Percentiles rank a stretch among this genome's conserved stretches.
phyloP scores from a whole-genome alignment of 2,888 invertebrate genomes.

The Archaeoteleia sp. region DNA sequence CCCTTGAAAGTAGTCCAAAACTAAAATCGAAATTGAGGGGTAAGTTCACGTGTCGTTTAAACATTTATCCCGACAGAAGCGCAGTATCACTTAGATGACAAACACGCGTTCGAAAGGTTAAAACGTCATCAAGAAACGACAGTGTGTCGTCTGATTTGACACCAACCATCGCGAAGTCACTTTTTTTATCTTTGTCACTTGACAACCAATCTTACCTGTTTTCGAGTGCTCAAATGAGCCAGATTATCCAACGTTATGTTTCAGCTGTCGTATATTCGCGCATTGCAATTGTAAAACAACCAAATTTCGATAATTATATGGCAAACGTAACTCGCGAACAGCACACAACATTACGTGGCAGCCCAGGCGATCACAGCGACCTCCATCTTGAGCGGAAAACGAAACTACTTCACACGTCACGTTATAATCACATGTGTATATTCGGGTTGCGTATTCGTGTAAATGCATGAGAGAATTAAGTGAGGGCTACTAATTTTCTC shows the following conservation, averaged over 20 bases:
- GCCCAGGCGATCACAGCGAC: constrained; percentile 44
- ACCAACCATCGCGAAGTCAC: constrained; percentile 22
- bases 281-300: constrained; percentile 63
- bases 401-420: constrained; percentile 19
- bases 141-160: constrained; percentile 29
- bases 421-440: no score
- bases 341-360: constrained; percentile 73
- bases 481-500: no score
- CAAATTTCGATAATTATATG: constrained; percentile 61
- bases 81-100: constrained; percentile 37
- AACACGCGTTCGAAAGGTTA: constrained; percentile 65
- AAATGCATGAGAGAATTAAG: no score
- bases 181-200: constrained; percentile 1
- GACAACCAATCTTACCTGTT: constrained; percentile 54
- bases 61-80: constrained; percentile 25
- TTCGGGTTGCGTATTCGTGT: no score
- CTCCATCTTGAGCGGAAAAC: constrained; percentile 9
- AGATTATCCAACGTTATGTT: constrained; percentile 59
- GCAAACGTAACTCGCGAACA: constrained; percentile 64
- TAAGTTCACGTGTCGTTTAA: constrained; percentile 5
- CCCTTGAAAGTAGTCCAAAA: neutral
- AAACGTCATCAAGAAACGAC: constrained; percentile 62
- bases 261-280: constrained; percentile 56
- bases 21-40: neutral
- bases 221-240: constrained; percentile 42